Conservation (phyloP, 2,888 invertebrate genomes). For the Drosophila parthenogenetica region DNA sequence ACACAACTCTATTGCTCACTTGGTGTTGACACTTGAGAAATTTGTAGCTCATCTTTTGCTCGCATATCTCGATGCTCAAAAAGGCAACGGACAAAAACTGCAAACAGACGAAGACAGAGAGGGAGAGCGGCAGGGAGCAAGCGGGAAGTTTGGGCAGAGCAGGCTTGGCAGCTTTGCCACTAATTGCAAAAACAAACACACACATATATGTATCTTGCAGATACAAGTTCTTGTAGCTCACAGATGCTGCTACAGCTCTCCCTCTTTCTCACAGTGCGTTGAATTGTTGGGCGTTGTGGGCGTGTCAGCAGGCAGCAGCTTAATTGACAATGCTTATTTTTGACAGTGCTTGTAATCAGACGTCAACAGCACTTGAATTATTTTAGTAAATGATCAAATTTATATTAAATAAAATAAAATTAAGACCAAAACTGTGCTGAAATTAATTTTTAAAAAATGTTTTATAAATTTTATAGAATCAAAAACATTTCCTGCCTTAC, state of each 20-base stretch:
- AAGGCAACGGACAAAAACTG: conserved; percentile 67
- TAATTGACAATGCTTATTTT: conserved; percentile 62
- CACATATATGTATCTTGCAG: conserved; percentile 30
- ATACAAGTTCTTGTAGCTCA: conserved; percentile 30
- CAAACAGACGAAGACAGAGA: conserved; percentile 19
- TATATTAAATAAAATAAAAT: conserved; percentile 10
- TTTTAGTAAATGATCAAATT: conserved; percentile 39
- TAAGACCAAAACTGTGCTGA: too few relatives aligned
- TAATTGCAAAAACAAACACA: conserved; percentile 63
- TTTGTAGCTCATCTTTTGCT: conserved; percentile 84
- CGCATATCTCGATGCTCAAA: conserved; percentile 71
- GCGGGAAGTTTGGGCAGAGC: neutral
- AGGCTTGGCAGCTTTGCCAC: conserved; percentile 56
- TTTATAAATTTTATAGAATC: too few relatives aligned
- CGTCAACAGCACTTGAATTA: conserved; percentile 74
- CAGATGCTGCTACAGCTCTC: conserved; percentile 13
- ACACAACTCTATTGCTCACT: conserved; percentile 47
- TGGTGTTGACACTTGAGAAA: conserved; percentile 85
- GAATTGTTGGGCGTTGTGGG: conserved; percentile 31
- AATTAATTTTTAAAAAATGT: too few relatives aligned
- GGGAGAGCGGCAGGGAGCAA: neutral
- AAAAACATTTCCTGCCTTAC: too few relatives aligned
- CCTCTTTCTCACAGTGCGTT: neutral
- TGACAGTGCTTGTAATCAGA: conserved; percentile 74
- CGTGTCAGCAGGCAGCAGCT: conserved; percentile 37